phyloP scores from a whole-genome alignment of 1,140 invertebrate species.

The Ceratitis capitata region DNA sequence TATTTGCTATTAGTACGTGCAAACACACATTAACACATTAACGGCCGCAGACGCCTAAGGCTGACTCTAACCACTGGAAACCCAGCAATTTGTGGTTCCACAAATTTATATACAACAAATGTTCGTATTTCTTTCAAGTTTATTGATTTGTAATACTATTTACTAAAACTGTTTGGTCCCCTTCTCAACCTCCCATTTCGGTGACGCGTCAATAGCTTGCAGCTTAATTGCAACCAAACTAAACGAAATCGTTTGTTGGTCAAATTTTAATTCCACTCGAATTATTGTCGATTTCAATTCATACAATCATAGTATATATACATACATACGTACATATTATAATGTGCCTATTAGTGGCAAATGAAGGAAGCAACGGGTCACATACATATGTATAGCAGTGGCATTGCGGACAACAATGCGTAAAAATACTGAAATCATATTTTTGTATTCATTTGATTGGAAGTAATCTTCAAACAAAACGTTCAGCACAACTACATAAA shows the following conservation, averaged over 20 bases:
- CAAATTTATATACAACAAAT: neutral
- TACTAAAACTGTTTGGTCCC: neutral
- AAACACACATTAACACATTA: neutral
- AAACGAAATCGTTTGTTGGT: slow-evolving; percentile 40
- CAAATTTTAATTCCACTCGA: slow-evolving; percentile 43
- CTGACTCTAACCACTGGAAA: neutral
- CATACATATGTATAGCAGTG: neutral
- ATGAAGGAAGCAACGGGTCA: neutral
- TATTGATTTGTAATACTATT: slow-evolving; percentile 30
- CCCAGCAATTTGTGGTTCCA: neutral
- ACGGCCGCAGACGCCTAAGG: neutral
- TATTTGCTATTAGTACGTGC: neutral
- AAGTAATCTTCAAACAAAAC: slow-evolving; percentile 63
- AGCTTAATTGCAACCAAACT: neutral
- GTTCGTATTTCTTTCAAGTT: neutral
- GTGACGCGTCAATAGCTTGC: neutral
- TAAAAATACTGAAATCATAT: slow-evolving; percentile 42
- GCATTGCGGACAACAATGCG: slow-evolving; percentile 39
- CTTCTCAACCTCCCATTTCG: neutral
- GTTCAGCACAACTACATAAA: neutral
- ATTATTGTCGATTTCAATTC: neutral
- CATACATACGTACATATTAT: too few relatives aligned
- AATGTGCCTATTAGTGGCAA: slow-evolving; percentile 8
- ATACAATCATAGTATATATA: too few relatives aligned
- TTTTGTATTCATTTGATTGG: slow-evolving; percentile 59